Percentiles rank a stretch among this genome's conserved stretches.
Evolutionary conservation across 2,113 vertebrate genomes (phyloP).

Genomic region (Terrapene triunguis): DNA sequence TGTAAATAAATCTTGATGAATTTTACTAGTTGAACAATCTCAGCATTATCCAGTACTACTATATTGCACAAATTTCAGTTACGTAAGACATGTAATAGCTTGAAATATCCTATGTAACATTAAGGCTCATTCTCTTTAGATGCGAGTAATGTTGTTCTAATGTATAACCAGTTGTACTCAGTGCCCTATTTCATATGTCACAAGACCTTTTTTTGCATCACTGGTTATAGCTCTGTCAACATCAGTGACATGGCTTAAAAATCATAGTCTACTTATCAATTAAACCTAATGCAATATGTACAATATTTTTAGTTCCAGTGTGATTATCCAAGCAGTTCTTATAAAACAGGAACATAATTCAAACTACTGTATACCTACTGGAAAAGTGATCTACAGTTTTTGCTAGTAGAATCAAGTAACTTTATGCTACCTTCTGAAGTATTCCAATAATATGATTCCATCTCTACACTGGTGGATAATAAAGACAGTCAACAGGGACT

Average conservation of each 20-base stretch:
- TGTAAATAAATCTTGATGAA: rapidly evolving
- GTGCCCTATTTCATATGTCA: background rate
- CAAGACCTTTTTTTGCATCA: background rate
- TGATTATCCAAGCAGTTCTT: background rate
- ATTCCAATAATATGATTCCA: background rate
- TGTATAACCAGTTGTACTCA: background rate
- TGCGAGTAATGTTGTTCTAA: background rate
- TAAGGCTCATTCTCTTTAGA: background rate
- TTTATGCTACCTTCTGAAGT: background rate
- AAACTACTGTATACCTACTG: background rate
- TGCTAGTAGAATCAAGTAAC: background rate
- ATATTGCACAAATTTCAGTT: background rate
- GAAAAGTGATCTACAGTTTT: background rate
- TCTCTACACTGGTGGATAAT: background rate
- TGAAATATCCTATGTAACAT: background rate
- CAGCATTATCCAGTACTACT: background rate
- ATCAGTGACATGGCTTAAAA: background rate
- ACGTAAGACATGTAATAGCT: background rate
- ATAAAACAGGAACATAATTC: background rate
- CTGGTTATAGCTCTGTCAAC: background rate
- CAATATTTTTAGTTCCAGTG: background rate
- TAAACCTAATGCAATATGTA: background rate
- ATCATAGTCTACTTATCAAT: background rate
- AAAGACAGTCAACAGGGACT: background rate
- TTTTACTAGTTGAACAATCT: background rate